These are phyloP conservation scores for Ptilorrhoa leucosticta DNA, from an alignment of 2,113 vertebrate genomes.

Conservation along the genomic window DNA sequence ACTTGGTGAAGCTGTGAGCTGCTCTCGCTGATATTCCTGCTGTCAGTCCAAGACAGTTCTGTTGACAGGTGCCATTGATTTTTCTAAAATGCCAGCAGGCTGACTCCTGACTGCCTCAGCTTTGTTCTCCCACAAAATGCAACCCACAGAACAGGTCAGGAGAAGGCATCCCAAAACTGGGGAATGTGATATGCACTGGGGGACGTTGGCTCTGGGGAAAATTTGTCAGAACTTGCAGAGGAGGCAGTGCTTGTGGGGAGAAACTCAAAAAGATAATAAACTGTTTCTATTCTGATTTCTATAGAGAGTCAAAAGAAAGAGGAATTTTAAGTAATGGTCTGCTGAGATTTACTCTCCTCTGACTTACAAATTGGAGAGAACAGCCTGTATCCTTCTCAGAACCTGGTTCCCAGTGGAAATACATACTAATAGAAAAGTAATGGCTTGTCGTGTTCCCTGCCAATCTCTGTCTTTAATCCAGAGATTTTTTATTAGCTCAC, in stretches of 20 bases:
- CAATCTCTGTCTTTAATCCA: background rate
- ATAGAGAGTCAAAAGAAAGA: background rate
- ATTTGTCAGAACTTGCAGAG: background rate
- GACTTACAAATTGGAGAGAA: background rate
- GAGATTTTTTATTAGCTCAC: constrained; percentile 4
- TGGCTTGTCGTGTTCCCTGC: background rate
- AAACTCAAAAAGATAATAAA: background rate
- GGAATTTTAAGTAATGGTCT: background rate
- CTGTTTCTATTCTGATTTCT: background rate
- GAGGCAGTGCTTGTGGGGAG: background rate
- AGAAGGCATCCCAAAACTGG: background rate
- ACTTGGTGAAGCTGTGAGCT: background rate
- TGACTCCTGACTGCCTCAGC: background rate
- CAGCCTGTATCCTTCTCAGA: background rate
- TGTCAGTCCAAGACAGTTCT: background rate
- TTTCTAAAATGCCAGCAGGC: background rate
- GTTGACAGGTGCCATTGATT: background rate
- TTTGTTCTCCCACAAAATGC: background rate
- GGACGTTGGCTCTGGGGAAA: background rate
- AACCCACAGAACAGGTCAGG: background rate
- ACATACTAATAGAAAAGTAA: background rate
- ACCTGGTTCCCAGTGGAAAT: background rate
- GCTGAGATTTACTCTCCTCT: background rate
- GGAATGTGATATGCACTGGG: background rate
- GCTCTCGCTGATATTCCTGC: background rate